Base-by-base conservation (phyloP, 2,888 invertebrate genomes). In the Lycia hirtaria region DNA sequence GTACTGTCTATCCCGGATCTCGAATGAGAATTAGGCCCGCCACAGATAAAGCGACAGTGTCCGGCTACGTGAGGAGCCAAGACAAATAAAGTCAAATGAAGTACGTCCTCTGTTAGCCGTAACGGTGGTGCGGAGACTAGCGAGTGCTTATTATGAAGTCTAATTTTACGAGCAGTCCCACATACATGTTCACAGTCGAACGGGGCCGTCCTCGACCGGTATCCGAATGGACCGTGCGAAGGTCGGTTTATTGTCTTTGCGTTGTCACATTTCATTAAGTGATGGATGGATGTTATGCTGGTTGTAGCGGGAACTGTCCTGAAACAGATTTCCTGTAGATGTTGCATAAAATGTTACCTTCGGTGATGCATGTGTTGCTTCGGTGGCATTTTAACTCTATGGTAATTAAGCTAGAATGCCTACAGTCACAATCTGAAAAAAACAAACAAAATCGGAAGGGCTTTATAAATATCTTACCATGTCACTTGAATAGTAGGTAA, bases 51-150 rank as follows among this genome's bases (percentile, higher is more conserved):
- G 10, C 20, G 26, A 26, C 2, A 61, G 54, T 37, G 10, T 9
- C 20, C 20, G 22, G 28, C 26, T 47, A 32, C 47, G 33, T 43
- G 38, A 19, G 17, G 43, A 43, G 48, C 48, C 53, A 52, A 52
- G 38, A 58, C 53, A 53, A 52, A 58, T 53, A 56, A 56, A 56
- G 38, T 56, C 44, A 45, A 56, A 56, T 50, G 50, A 56, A 56
- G 38, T 56, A 44, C 45, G 50, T 50, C 32, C 56, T 56, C 56
- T 17, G 40, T 44, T 28, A 43, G 35, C 28, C 43, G 44, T 56
- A 51, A 50, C 50, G 44, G 56, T 44, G 44, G 40, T 56, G 38
- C 38, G 38, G 56, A 12, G 45, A 22, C 30, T 22, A 30, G 47
- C 40, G 49, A 47, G 30, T 30, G 52, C 57, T 52, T 56, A 56